These are phyloP conservation scores for Anas flavirostris DNA, from an alignment of 2,797 vertebrate species.

Conservation along the genomic window DNA sequence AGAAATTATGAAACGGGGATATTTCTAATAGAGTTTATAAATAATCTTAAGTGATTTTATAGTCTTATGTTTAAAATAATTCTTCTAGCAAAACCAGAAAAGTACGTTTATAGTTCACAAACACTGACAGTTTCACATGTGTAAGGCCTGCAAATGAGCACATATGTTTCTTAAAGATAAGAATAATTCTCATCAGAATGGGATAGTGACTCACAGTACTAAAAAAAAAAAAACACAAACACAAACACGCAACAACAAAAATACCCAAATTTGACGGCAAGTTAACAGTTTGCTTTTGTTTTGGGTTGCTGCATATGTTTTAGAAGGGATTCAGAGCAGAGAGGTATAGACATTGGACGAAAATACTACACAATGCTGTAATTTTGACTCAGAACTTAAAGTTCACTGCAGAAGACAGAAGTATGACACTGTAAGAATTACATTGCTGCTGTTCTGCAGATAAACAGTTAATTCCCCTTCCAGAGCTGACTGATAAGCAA, in stretches of 20 bases:
- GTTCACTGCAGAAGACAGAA: neutral
- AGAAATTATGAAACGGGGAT: neutral
- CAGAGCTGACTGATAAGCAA: neutral
- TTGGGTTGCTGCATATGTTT: neutral
- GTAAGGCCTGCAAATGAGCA: neutral
- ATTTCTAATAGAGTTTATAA: neutral
- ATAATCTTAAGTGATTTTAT: neutral
- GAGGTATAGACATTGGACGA: neutral
- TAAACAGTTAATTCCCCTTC: neutral
- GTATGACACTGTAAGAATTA: neutral
- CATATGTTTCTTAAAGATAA: constrained; percentile 59
- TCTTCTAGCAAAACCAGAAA: neutral
- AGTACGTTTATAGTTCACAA: neutral
- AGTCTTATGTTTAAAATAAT: neutral
- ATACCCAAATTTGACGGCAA: neutral
- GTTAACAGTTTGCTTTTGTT: neutral
- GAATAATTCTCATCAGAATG: neutral
- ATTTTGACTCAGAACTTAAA: neutral
- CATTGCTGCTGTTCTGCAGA: neutral
- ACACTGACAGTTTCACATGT: neutral
- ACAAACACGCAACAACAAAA: neutral
- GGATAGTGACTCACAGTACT: neutral
- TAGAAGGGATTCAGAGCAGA: neutral
- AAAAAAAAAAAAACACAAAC: neutral
- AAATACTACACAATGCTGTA: neutral